Base-by-base conservation (phyloP, 2,113 vertebrate genomes). In the Menidia beryllina region DNA sequence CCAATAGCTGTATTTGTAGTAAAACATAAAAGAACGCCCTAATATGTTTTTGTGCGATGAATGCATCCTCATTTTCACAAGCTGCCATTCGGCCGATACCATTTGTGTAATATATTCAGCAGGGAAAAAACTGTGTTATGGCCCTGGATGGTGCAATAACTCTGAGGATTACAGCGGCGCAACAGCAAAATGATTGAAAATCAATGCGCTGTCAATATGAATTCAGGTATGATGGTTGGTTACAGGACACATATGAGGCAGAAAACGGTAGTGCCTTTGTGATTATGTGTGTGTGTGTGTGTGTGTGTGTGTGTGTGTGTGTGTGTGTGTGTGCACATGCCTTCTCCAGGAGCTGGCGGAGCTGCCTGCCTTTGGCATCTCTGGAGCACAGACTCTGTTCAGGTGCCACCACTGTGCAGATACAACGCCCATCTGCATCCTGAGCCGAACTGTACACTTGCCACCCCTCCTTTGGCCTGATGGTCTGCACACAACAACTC, bases 391-490 rank as follows among this genome's bases (percentile, higher is more conserved):
- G 93, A 71, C 95, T 99, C 87, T 99, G 98, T 82, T 98, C 97
- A 1, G 98, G 98, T 64, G 98, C 98, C 69, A 99, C 98, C 78
- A 98, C 98, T 0, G 98, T 99, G 87, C 98, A 99, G 88, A 99
- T 96, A 83, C 98, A 99, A 12, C 97, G 92, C 4, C 98, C 98
- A 6, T 98, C 96, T 8, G 97, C 95, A 76, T 99, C 97, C 89
- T 99, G 98, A 1, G 98, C 97, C 0, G 97, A 99, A 71, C 97
- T 98, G 84, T 98, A 99, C 65, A 99, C 98, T 87, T 99, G 97
- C 98, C 97, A 99, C 23, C 98, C 97, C 88, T 99, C 97, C 88
- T 96, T 96, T 23, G 97, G 96, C 54, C 96, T 95, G 49, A 98
- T 94, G 82, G 97, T 97, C 98, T 99, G 93, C 82, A 69, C 25